Conservation (phyloP, 2,797 vertebrate genomes). For the Sebastes vulpes region DNA sequence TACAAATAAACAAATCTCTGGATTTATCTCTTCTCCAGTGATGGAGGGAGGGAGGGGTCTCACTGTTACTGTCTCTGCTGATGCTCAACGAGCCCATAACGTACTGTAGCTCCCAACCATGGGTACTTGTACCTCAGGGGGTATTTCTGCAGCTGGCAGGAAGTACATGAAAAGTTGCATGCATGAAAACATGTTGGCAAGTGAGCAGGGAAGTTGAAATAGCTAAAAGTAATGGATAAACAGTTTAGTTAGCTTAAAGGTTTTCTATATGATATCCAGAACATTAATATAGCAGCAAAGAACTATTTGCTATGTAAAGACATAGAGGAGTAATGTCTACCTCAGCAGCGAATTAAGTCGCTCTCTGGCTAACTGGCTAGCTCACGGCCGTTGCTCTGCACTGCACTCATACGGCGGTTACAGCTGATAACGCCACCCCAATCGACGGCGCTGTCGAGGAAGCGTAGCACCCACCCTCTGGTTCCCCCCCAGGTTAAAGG, state of each 20-base stretch:
- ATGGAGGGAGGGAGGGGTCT: constrained; percentile 6
- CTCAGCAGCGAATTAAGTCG: no score
- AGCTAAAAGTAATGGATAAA: not conserved
- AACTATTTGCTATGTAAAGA: no score
- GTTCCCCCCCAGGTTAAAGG: no score
- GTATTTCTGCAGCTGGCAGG: not conserved
- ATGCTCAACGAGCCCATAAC: not conserved
- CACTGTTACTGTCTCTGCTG: not conserved
- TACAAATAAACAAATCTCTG: constrained; percentile 67
- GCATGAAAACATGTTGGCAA: not conserved
- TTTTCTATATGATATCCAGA: no score
- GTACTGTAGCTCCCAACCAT: not conserved
- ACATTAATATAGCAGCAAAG: no score
- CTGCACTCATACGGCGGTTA: no score
- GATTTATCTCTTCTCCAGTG: constrained; percentile 39
- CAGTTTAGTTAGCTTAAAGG: not conserved
- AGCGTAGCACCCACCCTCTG: no score
- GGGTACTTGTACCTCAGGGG: not conserved
- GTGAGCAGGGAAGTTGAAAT: not conserved
- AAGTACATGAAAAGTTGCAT: not conserved
- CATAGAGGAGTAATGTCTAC: no score
- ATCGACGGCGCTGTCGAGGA: no score
- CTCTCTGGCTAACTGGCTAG: no score
- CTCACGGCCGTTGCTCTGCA: no score
- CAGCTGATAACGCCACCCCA: no score